Evolutionary conservation across 2,113 vertebrate genomes (phyloP).

Genomic region (Tenebrosternarchus preto): DNA sequence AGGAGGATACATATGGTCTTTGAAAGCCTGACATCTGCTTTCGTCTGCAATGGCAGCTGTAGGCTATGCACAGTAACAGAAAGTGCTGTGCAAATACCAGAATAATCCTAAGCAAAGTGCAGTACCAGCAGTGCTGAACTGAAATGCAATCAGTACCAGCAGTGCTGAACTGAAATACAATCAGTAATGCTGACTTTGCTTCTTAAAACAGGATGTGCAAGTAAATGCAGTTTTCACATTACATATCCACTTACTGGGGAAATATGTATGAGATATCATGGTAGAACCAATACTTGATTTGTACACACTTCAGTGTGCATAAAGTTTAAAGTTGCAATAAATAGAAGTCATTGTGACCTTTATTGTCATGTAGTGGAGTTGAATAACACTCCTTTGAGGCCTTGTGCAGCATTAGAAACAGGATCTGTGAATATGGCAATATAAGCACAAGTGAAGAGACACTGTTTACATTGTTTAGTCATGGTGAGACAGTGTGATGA

Average conservation of each 20-base stretch:
- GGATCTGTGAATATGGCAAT: too few species aligned
- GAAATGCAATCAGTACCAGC: too few species aligned
- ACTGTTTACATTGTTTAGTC: background rate
- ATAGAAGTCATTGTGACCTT: background rate
- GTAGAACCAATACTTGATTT: background rate
- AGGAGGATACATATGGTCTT: background rate
- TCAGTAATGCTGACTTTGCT: background rate
- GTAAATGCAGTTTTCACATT: too few species aligned
- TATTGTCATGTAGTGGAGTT: too few species aligned
- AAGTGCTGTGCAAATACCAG: background rate
- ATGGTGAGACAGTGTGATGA: background rate
- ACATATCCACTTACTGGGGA: background rate
- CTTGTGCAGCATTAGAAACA: too few species aligned
- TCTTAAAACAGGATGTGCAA: background rate
- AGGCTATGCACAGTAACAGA: background rate
- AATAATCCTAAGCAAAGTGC: background rate
- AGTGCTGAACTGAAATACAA: too few species aligned
- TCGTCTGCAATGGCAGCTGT: background rate
- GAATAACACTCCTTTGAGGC: too few species aligned
- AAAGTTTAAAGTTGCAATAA: background rate
- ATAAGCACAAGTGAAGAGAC: too few species aligned
- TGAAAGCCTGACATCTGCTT: constrained; percentile 8
- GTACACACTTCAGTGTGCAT: background rate
- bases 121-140: background rate
- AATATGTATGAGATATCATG: background rate